A percentile compares a stretch with the other conserved stretches of the same genome.
Evolutionary conservation across 2,888 invertebrate species (phyloP).

Genomic region (Fragum fragum): DNA sequence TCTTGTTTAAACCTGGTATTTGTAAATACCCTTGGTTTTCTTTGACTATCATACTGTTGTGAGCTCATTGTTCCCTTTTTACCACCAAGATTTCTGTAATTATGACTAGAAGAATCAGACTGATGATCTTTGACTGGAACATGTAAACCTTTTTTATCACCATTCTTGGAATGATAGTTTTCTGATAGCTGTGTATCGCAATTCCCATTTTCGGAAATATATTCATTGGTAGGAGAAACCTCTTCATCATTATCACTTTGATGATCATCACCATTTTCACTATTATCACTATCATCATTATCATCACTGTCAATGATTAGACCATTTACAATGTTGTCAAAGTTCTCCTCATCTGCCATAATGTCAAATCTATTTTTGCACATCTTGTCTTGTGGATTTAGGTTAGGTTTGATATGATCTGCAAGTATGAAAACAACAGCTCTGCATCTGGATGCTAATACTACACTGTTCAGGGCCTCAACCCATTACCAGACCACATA

Average conservation of each 20-base stretch:
- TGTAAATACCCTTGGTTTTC: not conserved
- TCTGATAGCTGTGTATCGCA: no score
- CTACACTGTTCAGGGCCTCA: no score
- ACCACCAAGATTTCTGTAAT: not conserved
- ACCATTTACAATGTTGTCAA: not conserved
- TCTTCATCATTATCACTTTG: not conserved
- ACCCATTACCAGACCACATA: no score
- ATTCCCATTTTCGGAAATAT: not conserved
- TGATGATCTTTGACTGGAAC: not conserved
- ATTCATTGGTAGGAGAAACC: not conserved
- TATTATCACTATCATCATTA: not conserved
- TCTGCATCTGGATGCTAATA: no score
- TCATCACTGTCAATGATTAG: not conserved
- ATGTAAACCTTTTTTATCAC: not conserved
- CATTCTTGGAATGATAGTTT: no score
- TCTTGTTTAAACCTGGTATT: not conserved
- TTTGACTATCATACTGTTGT: not conserved
- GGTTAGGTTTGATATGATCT: not conserved
- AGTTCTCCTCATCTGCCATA: not conserved
- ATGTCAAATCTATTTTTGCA: constrained; percentile 29
- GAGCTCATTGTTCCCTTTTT: not conserved
- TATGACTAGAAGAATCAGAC: not conserved
- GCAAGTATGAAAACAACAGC: not conserved
- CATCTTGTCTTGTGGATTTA: not conserved
- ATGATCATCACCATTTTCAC: not conserved